phyloP scores from a whole-genome alignment of 2,888 invertebrate species.

The Pachycephus smyrnensis region DNA sequence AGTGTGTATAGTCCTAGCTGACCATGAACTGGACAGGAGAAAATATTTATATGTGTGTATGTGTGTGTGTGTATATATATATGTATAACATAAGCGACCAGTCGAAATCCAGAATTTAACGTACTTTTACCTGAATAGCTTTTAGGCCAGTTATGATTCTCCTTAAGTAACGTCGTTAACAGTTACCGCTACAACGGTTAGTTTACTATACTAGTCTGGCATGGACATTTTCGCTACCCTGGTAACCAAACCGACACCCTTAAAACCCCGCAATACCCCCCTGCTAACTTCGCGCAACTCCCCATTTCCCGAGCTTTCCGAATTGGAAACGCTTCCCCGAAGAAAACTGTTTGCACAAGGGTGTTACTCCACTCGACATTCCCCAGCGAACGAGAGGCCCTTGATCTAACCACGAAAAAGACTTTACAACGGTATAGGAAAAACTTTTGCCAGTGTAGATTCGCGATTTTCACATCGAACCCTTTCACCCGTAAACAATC shows the following conservation, averaged over 20 bases:
- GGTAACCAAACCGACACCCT: slow-evolving; percentile 21
- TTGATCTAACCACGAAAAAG: too few species aligned
- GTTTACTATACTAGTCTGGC: background rate
- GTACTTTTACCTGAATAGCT: background rate
- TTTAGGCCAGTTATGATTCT: background rate
- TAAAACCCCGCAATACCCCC: slow-evolving; percentile 1
- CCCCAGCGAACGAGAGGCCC: background rate
- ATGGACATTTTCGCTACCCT: slow-evolving; percentile 5
- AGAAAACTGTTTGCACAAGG: background rate
- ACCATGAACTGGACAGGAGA: background rate
- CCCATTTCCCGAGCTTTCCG: slow-evolving; percentile 18
- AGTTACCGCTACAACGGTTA: too few species aligned
- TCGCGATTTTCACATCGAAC: background rate
- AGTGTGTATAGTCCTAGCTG: slow-evolving; percentile 13
- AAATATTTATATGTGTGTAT: background rate
- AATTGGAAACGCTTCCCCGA: background rate
- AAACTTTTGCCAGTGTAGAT: background rate
- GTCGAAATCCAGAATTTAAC: background rate
- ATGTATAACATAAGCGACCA: background rate
- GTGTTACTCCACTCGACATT: background rate
- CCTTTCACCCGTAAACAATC: background rate
- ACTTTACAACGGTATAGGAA: background rate
- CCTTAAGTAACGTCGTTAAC: background rate
- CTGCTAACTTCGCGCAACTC: background rate
- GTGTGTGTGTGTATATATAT: background rate